Conservation (phyloP, 2,888 invertebrate species). For the Pandemis cinnamomeana region DNA sequence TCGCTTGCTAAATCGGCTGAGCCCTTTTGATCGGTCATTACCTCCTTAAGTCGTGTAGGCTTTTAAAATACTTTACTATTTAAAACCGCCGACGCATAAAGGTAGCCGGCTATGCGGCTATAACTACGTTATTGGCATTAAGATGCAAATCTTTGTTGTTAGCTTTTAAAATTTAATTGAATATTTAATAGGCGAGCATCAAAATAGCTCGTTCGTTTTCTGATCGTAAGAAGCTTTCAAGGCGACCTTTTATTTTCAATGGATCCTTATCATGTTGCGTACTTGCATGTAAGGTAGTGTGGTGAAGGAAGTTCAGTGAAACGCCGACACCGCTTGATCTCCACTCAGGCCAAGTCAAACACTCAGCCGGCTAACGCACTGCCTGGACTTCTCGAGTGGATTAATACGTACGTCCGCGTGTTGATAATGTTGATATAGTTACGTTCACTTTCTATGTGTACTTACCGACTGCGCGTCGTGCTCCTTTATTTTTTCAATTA, state of each 20-base stretch:
- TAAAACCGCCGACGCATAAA: neutral
- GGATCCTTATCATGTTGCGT: conserved; percentile 25
- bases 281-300: conserved; percentile 21
- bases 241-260: conserved; percentile 26
- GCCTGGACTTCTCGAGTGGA: conserved; percentile 56
- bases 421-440: conserved; percentile 49
- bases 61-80: conserved; percentile 19
- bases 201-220: conserved; percentile 23
- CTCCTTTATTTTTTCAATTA: conserved; percentile 30
- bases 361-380: conserved; percentile 49
- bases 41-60: conserved; percentile 6
- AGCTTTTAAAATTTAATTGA: conserved; percentile 38
- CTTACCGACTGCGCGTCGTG: conserved; percentile 3
- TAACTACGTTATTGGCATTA: conserved; percentile 23
- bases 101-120: conserved; percentile 4
- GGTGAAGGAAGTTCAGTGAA: conserved; percentile 21
- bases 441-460: conserved; percentile 61
- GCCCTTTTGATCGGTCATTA: conserved; percentile 8
- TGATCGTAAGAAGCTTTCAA: conserved; percentile 23
- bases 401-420: conserved; percentile 53
- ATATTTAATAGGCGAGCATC: conserved; percentile 36
- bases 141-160: conserved; percentile 37
- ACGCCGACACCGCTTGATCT: conserved; percentile 35
- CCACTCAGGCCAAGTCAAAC: conserved; percentile 42
- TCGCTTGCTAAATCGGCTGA: neutral